phyloP scores from a whole-genome alignment of 2,888 invertebrate genomes.

The Ceratothoa steindachneri region DNA sequence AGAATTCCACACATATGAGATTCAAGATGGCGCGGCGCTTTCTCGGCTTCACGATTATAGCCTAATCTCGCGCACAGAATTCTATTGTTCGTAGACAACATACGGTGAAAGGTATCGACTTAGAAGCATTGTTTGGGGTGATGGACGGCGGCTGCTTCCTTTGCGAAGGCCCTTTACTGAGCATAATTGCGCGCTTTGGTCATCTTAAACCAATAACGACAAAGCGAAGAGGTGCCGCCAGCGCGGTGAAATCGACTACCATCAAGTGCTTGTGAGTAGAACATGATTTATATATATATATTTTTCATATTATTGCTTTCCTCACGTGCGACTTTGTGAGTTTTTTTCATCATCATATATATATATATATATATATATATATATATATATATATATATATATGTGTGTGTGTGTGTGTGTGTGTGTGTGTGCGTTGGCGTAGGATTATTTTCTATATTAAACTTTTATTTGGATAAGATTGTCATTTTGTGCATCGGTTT shows the following conservation, averaged over 20 bases:
- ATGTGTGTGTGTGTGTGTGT: no score
- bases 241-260: background rate
- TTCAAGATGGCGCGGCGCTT: conserved; percentile 13
- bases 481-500: no score
- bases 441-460: no score
- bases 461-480: no score
- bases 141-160: conserved; percentile 5
- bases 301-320: no score
- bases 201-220: background rate
- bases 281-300: no score
- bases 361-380: no score
- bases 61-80: conserved; percentile 10
- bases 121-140: background rate
- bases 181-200: background rate
- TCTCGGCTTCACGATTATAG: conserved; percentile 1
- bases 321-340: no score
- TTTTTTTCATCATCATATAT: no score
- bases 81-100: conserved; percentile 7
- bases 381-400: no score
- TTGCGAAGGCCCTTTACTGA: background rate
- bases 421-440: no score
- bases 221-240: background rate
- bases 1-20: conserved; percentile 3
- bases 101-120: conserved; percentile 15
- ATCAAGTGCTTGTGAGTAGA: no score